Evolutionary conservation across 2,113 vertebrate species (phyloP), one percentile per base, ranked within the genome.

Genomic region (Forbesichthys agassizii): DNA sequence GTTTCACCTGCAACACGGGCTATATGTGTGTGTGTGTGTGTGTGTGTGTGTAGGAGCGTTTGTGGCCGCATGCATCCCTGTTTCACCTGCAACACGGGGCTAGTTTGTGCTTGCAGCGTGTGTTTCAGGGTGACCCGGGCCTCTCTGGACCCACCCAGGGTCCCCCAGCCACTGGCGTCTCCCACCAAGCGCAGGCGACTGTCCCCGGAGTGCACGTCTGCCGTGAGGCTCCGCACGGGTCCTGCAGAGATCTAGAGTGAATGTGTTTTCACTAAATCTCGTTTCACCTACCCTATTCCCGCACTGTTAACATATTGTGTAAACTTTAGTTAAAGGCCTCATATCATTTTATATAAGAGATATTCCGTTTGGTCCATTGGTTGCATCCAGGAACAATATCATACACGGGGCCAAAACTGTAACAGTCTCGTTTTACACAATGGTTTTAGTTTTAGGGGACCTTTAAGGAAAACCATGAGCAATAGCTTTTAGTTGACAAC

Each of bases 1-100:
- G n/a, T n/a, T n/a, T 78, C 47, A 92, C 91, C 81, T 92, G 90
- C 49, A 90, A 76, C 2, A 42, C 47, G 4, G 89, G 86, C 8
- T 81, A 11, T 20, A 20, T 20, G 20, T 20, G 20, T 20, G 20
- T 20, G 20, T 20, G 20, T 16, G 16, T 20, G 20, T 20, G 1
- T 20, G 20, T 20, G 20, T 20, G 20, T 33, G 20, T 20, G 20
- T 1, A 20, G 20, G 20, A 52, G 49, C 49, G 14, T 3, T 14
- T 14, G 14, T 52, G 12, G 49, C 49, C 10, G 49, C 11, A 52
- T 52, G 49, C 11, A 1, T 10, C 11, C 14, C 49, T 14, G 1
- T 20, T 52, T 20, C 20, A 20, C 20, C 20, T 20, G 20, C 20
- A 27, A 27, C 27, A 27, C 27, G 2, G 27, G 27, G 27, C 27